phyloP scores from a whole-genome alignment of 2,888 invertebrate genomes.

The Spatulosminthurus flaviceps region DNA sequence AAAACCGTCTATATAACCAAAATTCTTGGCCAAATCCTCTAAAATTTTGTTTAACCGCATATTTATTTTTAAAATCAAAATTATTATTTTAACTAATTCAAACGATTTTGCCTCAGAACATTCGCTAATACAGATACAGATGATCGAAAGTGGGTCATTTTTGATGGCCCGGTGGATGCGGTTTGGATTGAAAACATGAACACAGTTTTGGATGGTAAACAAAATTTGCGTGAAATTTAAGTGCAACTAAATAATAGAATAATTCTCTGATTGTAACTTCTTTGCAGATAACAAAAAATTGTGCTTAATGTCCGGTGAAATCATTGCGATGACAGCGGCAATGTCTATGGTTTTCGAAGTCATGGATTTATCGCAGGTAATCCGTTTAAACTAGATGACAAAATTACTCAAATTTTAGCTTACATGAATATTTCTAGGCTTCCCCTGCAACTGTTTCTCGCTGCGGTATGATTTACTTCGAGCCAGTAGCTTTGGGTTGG shows the following conservation, averaged over 20 bases:
- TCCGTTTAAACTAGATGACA: background rate
- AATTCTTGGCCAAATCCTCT: conserved; percentile 57
- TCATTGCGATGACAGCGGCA: conserved; percentile 80
- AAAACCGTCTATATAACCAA: conserved; percentile 55
- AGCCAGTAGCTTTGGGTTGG: conserved; percentile 85
- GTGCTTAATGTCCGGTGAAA: conserved; percentile 86
- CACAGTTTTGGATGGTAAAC: conserved; percentile 25
- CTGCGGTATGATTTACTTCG: conserved; percentile 92
- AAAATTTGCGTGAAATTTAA: background rate
- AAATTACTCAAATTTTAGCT: too few relatives aligned
- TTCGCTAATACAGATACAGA: conserved; percentile 79
- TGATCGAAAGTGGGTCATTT: conserved; percentile 89
- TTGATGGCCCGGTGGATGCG: conserved; percentile 90
- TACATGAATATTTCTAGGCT: conserved; percentile 67
- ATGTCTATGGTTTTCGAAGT: conserved; percentile 92
- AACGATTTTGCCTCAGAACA: conserved; percentile 69
- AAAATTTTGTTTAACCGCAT: background rate
- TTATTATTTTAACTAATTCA: conserved; percentile 45
- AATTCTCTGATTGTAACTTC: background rate
- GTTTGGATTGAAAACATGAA: conserved; percentile 72
- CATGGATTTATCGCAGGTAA: conserved; percentile 79
- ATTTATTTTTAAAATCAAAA: background rate
- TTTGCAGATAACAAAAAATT: conserved; percentile 79
- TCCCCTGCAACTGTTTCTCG: conserved; percentile 88
- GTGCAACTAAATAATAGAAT: background rate